Evolutionary conservation across 37 sponge, comb jelly and placozoan genomes (phyloP), one percentile per base, ranked within the genome.

Genomic region (Agelas oroides): DNA sequence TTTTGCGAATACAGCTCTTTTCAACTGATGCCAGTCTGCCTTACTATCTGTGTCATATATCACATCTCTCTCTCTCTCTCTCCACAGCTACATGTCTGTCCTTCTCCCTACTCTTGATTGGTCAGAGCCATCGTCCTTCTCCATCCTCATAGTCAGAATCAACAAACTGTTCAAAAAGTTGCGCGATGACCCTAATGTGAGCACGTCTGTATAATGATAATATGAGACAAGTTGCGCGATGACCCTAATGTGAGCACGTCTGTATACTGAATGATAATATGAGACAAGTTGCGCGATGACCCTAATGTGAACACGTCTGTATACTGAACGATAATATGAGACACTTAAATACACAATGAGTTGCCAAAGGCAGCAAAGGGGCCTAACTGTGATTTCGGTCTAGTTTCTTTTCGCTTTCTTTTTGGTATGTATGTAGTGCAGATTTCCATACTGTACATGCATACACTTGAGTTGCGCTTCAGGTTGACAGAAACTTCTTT

Each of bases 161-260:
- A 15, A 73, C 53, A 78, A 79, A 39, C 69, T 87, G 17, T 87
- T 87, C 75, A 87, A 71, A 36, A 57, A 78, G n/a, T 53, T 87
- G 40, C 80, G 65, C n/a, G 65, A 39, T 28, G 59, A 58, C 2
- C 21, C 80, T 1, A 79, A 67, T 67, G 80, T 79, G 27, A 65
- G 80, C 2, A 8, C 2, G n/a, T 14, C 13, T 14, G 25, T 25
- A 14, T 5, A 27, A 61, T 61, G 12, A 5, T 61, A 12, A 27
- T 87, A 2, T 87, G 79, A 68, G 74, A 71, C 23, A 53, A 77
- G 33, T 52, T 87, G 40, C 80, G 65, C n/a, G 65, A 34, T 46
- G 56, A 53, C 15, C 16, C 78, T 12, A 78, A 64, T 64, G 78
- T 78, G n/a, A 63, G 78, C 3, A n/a, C 11, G 15, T 19, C 58